These are phyloP conservation scores for Galeopterus variegatus DNA, from an alignment of 2,113 vertebrate species.

Conservation along the genomic window DNA sequence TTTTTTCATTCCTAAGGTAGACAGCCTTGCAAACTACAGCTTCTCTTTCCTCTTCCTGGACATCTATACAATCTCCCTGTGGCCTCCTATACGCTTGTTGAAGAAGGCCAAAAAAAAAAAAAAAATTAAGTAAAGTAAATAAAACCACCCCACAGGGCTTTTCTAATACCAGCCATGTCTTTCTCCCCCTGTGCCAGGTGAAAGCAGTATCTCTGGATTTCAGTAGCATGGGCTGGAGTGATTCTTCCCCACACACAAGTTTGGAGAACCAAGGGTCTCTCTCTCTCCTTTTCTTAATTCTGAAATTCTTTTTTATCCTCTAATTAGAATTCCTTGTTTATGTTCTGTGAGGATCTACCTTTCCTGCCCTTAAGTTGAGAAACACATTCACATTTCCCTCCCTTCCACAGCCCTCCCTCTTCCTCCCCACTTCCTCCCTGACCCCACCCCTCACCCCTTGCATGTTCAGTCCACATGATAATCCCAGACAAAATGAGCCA, in stretches of 20 bases:
- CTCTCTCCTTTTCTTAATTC: background rate
- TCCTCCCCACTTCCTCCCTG: no score
- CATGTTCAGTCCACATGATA: background rate
- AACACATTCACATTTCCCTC: background rate
- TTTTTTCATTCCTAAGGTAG: background rate
- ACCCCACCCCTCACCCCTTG: no score
- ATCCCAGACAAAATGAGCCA: background rate
- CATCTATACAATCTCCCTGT: background rate
- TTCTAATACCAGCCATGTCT: background rate
- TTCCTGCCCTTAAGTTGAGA: background rate
- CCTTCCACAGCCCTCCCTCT: no score
- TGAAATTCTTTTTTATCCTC: background rate
- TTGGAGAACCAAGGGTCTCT: background rate
- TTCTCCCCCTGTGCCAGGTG: background rate
- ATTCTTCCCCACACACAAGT: background rate
- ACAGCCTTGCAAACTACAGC: background rate
- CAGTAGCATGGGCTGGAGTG: accelerated
- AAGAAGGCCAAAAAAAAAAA: background rate
- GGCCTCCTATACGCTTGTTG: background rate
- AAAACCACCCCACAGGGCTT: background rate
- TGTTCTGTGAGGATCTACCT: background rate
- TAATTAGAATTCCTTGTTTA: background rate
- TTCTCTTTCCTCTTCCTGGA: background rate
- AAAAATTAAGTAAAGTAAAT: background rate
- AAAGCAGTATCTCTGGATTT: no score